Evolutionary conservation across 2,113 vertebrate genomes (phyloP).

Genomic region (Corydoras maculifer): DNA sequence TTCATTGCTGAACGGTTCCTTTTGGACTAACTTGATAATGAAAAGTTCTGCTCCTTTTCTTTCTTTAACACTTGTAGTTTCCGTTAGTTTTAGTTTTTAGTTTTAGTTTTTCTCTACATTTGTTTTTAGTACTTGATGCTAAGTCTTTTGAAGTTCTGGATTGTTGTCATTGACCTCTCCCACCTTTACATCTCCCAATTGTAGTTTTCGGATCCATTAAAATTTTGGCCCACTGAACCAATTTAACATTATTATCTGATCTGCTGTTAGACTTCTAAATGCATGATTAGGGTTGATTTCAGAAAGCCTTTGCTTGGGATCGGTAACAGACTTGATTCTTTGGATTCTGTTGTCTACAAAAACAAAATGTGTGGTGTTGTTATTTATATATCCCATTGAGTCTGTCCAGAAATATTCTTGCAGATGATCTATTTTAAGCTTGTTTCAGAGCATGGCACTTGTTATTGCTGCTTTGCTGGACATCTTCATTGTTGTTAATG

Average conservation of each 20-base stretch:
- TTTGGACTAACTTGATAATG: not conserved
- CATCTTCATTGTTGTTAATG: not conserved
- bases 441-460: constrained; percentile 23
- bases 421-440: constrained; percentile 6
- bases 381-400: constrained; percentile 9
- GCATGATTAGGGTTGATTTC: not conserved
- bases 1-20: not conserved
- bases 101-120: too few species aligned
- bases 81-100: not conserved
- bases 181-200: not conserved
- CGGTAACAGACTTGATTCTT: not conserved
- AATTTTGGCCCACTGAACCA: not conserved
- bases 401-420: constrained; percentile 20
- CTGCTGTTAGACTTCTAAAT: not conserved
- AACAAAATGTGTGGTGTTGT: constrained; percentile 14
- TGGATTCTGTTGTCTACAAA: constrained; percentile 33
- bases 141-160: not conserved
- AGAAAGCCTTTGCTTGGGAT: not conserved
- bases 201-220: not conserved
- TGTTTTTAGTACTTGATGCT: not conserved
- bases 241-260: not conserved
- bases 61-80: not conserved
- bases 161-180: not conserved
- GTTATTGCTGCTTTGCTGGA: constrained; percentile 7
- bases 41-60: not conserved